Conservation (phyloP, 1,140 invertebrate species). For the Zaprionus gabonicus region DNA sequence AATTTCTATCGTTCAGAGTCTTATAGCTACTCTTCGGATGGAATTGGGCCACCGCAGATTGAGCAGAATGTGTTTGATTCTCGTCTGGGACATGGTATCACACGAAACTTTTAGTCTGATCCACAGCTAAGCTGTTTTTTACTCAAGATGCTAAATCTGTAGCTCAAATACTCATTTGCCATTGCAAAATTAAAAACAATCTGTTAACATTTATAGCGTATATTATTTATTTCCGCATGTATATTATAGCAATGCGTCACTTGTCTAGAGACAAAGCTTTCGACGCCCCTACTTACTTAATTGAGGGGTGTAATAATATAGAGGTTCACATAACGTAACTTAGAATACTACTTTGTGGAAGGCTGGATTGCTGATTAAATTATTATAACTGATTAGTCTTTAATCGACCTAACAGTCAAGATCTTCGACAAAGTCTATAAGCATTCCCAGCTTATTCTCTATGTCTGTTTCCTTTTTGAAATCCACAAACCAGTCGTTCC, state of each 20-base stretch:
- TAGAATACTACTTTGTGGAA: neutral
- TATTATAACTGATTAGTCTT: neutral
- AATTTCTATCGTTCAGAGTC: slow-evolving; percentile 61
- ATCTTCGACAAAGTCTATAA: neutral
- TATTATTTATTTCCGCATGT: slow-evolving; percentile 5
- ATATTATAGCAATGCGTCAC: neutral
- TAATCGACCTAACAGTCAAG: neutral
- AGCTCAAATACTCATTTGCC: neutral
- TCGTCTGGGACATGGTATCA: slow-evolving; percentile 37
- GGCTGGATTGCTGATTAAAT: neutral
- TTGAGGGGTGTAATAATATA: neutral
- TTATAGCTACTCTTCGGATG: slow-evolving; percentile 56
- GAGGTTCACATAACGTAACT: neutral
- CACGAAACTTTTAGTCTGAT: slow-evolving; percentile 43
- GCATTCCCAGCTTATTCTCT: neutral
- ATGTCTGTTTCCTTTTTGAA: slow-evolving; percentile 16
- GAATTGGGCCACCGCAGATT: slow-evolving; percentile 53
- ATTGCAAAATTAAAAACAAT: neutral
- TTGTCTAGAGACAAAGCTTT: neutral
- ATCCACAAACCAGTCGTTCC: neutral
- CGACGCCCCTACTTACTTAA: neutral
- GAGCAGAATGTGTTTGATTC: slow-evolving; percentile 55
- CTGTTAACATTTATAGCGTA: neutral
- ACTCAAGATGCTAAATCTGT: neutral
- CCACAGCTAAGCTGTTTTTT: neutral